Conservation (phyloP, 2,888 invertebrate genomes). For the Yponomeuta cagnagella region DNA sequence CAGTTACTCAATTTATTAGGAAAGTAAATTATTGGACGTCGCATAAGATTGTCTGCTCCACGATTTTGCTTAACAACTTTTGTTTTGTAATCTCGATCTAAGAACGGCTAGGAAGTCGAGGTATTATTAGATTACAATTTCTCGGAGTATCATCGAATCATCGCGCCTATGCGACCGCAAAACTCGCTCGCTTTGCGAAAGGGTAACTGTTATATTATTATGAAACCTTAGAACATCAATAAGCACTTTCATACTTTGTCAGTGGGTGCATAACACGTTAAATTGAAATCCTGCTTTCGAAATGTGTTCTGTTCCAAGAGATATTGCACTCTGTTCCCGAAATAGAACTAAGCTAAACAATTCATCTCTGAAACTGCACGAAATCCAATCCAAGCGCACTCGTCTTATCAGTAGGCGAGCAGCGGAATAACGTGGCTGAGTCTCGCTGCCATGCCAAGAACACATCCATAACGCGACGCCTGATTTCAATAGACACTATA, state of each 20-base stretch:
- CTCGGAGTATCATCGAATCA: slow-evolving; percentile 17
- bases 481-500: slow-evolving; percentile 10
- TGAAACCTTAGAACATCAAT: slow-evolving; percentile 44
- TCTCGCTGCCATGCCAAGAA: slow-evolving; percentile 13
- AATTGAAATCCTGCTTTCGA: slow-evolving; percentile 12
- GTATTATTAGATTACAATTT: slow-evolving; percentile 30
- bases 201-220: slow-evolving; percentile 55
- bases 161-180: slow-evolving; percentile 15
- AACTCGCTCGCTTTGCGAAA: slow-evolving; percentile 44
- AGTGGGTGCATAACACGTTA: neutral
- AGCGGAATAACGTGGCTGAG: slow-evolving; percentile 39
- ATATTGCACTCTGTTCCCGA: neutral
- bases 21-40: neutral
- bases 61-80: slow-evolving; percentile 18
- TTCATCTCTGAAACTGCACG: slow-evolving; percentile 9
- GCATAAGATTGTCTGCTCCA: slow-evolving; percentile 3
- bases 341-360: slow-evolving; percentile 4
- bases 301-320: slow-evolving; percentile 1
- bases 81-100: slow-evolving; percentile 15
- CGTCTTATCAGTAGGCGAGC: slow-evolving; percentile 44
- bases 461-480: neutral
- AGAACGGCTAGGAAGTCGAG: slow-evolving; percentile 15
- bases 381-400: slow-evolving; percentile 11
- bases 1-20: slow-evolving; percentile 3
- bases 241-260: slow-evolving; percentile 2